phyloP scores from a whole-genome alignment of 1,140 invertebrate genomes.

The Drosophila santomea region DNA sequence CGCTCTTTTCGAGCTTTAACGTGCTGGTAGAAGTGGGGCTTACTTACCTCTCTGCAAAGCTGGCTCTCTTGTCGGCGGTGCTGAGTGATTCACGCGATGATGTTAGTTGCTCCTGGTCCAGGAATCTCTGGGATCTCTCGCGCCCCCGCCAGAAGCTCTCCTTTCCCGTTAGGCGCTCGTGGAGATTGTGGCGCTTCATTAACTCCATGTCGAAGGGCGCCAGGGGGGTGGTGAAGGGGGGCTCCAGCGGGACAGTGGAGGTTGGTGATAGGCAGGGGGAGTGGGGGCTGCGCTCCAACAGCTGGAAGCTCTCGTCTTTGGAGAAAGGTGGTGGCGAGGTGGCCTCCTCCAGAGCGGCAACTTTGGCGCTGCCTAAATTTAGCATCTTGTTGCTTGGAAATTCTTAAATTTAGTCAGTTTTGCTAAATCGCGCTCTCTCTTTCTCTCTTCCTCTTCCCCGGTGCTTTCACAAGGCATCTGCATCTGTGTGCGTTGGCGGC shows the following conservation, averaged over 20 bases:
- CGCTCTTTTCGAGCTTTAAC: conserved; percentile 2
- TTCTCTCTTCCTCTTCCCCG: conserved; percentile 15
- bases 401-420: conserved; percentile 37
- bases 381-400: conserved; percentile 51
- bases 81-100: conserved; percentile 46
- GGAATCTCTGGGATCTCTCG: conserved; percentile 30
- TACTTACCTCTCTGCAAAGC: conserved; percentile 57
- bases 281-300: conserved; percentile 19
- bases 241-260: conserved; percentile 21
- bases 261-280: background rate
- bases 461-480: conserved; percentile 49
- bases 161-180: conserved; percentile 30
- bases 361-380: conserved; percentile 66
- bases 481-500: conserved; percentile 18
- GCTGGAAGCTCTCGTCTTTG: conserved; percentile 34
- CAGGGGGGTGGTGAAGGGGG: conserved; percentile 59
- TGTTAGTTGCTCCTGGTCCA: conserved; percentile 42
- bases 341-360: conserved; percentile 33
- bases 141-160: conserved; percentile 46
- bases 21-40: background rate
- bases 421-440: conserved; percentile 8
- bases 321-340: background rate
- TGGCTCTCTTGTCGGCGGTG: conserved; percentile 51
- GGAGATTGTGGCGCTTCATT: conserved; percentile 43
- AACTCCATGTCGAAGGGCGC: conserved; percentile 70